Percentiles rank a stretch among this genome's conserved stretches.
These are phyloP conservation scores for Neopipo cinnamomea DNA, from an alignment of 2,113 vertebrate species.

Conservation along the genomic window DNA sequence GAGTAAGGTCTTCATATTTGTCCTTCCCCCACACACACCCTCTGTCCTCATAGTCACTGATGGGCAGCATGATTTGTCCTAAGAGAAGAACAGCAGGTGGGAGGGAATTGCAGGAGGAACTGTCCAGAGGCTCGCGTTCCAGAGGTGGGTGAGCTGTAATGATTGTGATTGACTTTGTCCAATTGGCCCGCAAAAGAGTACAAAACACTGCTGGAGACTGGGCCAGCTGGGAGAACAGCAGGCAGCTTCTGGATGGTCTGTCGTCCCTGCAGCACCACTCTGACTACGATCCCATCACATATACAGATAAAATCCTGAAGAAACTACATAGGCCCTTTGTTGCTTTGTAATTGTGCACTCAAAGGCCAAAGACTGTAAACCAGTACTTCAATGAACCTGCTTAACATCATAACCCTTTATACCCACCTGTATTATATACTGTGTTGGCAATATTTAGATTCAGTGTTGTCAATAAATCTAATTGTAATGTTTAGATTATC, in stretches of 20 bases:
- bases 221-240: neutral
- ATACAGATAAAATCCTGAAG: neutral
- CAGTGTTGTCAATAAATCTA: neutral
- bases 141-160: no score
- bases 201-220: neutral
- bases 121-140: neutral
- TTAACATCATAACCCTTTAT: neutral
- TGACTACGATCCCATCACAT: neutral
- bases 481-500: neutral
- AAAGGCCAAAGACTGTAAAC: neutral
- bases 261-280: neutral
- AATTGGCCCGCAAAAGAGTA: neutral
- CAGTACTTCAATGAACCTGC: accelerated
- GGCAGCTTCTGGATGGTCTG: neutral
- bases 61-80: neutral
- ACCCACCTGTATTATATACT: neutral
- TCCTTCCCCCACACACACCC: accelerated
- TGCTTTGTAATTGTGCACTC: neutral
- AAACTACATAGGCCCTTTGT: accelerated
- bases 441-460: neutral
- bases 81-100: neutral
- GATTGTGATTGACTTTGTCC: neutral
- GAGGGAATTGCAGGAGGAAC: neutral
- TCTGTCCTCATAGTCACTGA: no score
- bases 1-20: accelerated